These are phyloP conservation scores for Drosophila trapezifrons DNA, from an alignment of 1,140 invertebrate genomes.

Conservation along the genomic window DNA sequence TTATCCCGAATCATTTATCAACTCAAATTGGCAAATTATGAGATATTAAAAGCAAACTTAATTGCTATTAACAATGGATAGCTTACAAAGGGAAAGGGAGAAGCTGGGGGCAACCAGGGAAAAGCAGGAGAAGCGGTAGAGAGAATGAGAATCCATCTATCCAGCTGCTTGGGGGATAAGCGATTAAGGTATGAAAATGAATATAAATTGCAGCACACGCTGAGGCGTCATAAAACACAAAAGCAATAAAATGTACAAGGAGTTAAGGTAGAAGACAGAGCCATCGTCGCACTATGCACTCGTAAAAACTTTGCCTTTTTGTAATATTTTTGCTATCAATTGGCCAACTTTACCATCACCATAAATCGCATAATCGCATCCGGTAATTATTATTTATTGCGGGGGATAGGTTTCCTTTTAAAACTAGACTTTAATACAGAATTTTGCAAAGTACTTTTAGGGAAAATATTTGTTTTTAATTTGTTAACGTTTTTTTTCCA, in stretches of 20 bases:
- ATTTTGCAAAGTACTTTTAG: too few relatives aligned
- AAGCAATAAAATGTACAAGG: conserved; percentile 52
- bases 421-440: background rate
- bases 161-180: conserved; percentile 33
- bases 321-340: background rate
- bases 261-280: conserved; percentile 10
- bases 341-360: background rate
- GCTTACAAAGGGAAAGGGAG: background rate
- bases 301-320: conserved; percentile 3
- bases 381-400: conserved; percentile 1
- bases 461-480: too few relatives aligned
- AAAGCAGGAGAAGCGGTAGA: background rate
- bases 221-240: conserved; percentile 67
- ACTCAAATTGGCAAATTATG: conserved; percentile 36
- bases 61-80: conserved; percentile 41
- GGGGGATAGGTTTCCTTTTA: background rate
- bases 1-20: conserved; percentile 16
- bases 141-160: conserved; percentile 24
- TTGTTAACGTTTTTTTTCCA: too few relatives aligned
- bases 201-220: conserved; percentile 69
- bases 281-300: background rate
- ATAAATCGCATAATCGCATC: conserved; percentile 1
- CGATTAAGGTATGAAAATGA: conserved; percentile 55
- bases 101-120: too few relatives aligned
- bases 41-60: conserved; percentile 36